Evolutionary conservation across 2,797 vertebrate species (phyloP).

Genomic region (Nannoperca obscura): DNA sequence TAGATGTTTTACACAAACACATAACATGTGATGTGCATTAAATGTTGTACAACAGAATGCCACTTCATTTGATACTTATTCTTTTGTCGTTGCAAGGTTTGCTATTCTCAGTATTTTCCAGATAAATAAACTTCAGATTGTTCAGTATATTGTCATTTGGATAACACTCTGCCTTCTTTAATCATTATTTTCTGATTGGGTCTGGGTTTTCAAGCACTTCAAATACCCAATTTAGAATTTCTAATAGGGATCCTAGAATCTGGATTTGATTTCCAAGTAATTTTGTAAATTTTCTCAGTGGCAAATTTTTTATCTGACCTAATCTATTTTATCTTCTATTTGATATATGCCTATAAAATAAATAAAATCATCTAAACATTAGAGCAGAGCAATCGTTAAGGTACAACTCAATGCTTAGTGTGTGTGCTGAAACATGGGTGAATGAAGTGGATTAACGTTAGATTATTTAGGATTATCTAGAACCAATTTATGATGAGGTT

Average conservation of each 20-base stretch:
- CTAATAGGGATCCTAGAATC: too few relatives aligned
- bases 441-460: neutral
- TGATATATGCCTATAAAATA: neutral
- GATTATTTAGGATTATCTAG: slow-evolving; percentile 1
- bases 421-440: neutral
- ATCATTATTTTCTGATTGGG: neutral
- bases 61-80: neutral
- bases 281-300: neutral
- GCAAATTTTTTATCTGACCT: neutral
- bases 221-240: neutral
- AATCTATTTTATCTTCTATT: neutral
- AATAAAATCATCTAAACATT: neutral
- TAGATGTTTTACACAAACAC: neutral
- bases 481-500: neutral
- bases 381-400: neutral
- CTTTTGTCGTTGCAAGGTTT: neutral
- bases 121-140: neutral
- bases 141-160: neutral
- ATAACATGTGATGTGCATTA: neutral
- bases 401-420: neutral
- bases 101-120: neutral
- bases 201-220: neutral
- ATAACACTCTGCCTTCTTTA: neutral
- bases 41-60: neutral
- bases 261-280: neutral